Evolutionary conservation across 2,888 invertebrate species (phyloP), one percentile per base, ranked within the genome.

Genomic region (Lumbricus terrestris): DNA sequence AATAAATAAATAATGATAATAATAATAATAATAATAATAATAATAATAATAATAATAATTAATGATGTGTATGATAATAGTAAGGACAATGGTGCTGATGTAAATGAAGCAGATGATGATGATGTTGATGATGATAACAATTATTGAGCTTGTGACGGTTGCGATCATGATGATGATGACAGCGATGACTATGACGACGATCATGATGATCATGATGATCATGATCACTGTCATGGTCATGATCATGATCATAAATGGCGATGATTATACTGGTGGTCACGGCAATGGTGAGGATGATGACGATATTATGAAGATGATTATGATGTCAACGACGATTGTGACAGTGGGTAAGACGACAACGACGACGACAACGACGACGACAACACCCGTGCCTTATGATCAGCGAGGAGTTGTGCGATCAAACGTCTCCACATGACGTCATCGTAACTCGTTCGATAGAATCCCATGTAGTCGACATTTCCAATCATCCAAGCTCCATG

Each of bases 381-480:
- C 35, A 82, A 6, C 38, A 33, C 29, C 91, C 92, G 92, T 92
- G 95, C 97, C 29, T 95, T 96, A 3, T 96, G 95, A 0, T 96
- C 96, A 88, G 96, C 95, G 92, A 94, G 92, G 4, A 95, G 94
- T 92, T 95, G 95, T 2, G 93, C 92, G 3, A 94, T 93, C 13
- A 95, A 92, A 91, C 93, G 91, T 11, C 92, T 90, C 95, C 95
- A 95, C 93, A 95, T 95, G 3, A 92, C 90, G 34, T 91, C 91
- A 69, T 95, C 95, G 91, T 95, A 95, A 91, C 95, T 95, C 13
- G 95, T 95, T 90, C 95, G 91, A 92, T 94, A 95, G 92, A 94
- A 95, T 6, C 95, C 95, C 38, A 93, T 96, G 95, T 91, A 95
- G 92, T 94, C 92, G 11, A 94, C 92, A 92, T 95, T 95, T 29